A percentile compares a stretch with the other conserved stretches of the same genome.
Conservation (phyloP, 2,113 vertebrate species). For the Burhinus oedicnemus region DNA sequence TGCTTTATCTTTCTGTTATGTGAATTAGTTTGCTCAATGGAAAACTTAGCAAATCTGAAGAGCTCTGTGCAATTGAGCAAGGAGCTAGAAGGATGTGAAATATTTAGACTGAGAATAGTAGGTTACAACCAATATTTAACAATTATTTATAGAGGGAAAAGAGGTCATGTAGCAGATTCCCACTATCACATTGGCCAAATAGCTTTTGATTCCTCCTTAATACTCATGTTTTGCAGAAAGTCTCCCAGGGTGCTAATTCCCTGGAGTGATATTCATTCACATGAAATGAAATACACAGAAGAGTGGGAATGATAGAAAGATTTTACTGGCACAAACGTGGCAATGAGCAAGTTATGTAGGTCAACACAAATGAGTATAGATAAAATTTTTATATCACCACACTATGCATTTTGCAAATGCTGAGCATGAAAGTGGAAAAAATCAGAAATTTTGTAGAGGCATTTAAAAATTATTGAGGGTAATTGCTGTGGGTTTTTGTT, state of each 20-base stretch:
- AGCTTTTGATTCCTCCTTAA: slow-evolving; percentile 22
- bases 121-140: neutral
- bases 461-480: neutral
- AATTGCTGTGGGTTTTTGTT: neutral
- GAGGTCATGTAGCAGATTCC: neutral
- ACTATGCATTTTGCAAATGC: neutral
- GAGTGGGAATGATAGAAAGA: neutral
- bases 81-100: neutral
- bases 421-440: neutral
- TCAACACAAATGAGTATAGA: neutral
- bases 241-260: neutral
- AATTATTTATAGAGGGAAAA: neutral
- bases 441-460: neutral
- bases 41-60: neutral
- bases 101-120: neutral
- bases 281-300: slow-evolving; percentile 23
- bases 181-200: neutral
- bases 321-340: slow-evolving; percentile 17
- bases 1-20: neutral
- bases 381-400: slow-evolving; percentile 2
- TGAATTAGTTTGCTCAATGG: neutral
- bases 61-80: neutral
- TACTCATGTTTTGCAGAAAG: slow-evolving; percentile 18
- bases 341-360: slow-evolving; percentile 1
- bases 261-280: neutral